These are phyloP conservation scores for Latrodectus geometricus DNA, from an alignment of 1,140 invertebrate genomes.

Conservation along the genomic window DNA sequence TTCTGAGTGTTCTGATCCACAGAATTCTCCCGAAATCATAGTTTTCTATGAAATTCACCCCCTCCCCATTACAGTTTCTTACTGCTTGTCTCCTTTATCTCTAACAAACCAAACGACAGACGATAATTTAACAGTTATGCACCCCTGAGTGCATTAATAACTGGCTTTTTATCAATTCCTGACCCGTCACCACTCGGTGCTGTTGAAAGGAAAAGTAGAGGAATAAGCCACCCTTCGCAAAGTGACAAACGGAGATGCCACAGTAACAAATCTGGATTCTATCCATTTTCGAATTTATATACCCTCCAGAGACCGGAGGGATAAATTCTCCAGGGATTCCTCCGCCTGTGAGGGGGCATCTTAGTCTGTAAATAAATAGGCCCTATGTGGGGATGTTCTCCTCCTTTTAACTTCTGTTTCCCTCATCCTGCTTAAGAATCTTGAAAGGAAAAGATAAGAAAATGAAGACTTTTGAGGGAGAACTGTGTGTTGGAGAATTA, in stretches of 20 bases:
- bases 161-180: neutral
- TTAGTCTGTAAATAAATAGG: conserved; percentile 47
- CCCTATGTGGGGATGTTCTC: neutral
- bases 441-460: neutral
- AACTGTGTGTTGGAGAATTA: neutral
- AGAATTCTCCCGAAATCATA: too few species aligned
- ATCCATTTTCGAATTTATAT: conserved; percentile 3
- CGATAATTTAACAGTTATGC: neutral
- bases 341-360: neutral
- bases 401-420: neutral
- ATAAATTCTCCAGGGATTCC: neutral
- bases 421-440: neutral
- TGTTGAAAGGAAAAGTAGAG: neutral
- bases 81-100: neutral
- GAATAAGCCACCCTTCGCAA: neutral
- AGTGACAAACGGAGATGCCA: conserved; percentile 18
- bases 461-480: neutral
- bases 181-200: neutral
- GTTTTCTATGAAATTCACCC: too few species aligned
- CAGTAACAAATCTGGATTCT: conserved; percentile 25
- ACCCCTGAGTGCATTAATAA: neutral
- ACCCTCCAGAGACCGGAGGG: neutral
- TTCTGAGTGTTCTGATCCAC: too few species aligned
- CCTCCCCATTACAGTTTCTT: too few species aligned
- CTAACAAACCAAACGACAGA: neutral